These are phyloP conservation scores for Byasa hedistus DNA, from an alignment of 2,888 invertebrate genomes.

Conservation along the genomic window DNA sequence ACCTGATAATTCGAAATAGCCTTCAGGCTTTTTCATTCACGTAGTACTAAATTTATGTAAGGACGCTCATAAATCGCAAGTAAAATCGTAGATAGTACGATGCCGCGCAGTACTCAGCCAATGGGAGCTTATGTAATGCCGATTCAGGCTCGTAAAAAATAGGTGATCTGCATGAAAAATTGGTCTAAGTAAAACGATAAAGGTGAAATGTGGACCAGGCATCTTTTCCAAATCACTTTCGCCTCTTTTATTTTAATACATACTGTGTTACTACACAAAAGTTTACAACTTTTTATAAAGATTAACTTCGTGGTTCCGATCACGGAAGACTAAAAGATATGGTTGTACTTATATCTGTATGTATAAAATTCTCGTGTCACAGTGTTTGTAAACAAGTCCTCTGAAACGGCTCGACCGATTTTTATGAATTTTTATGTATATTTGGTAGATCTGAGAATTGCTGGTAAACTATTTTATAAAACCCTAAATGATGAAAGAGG, in stretches of 20 bases:
- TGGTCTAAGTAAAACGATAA: constrained; percentile 28
- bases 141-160: constrained; percentile 30
- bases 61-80: constrained; percentile 25
- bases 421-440: too few species aligned
- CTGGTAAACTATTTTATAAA: too few species aligned
- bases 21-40: constrained; percentile 18
- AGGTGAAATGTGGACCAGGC: constrained; percentile 25
- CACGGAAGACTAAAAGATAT: too few species aligned
- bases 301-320: too few species aligned
- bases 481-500: too few species aligned
- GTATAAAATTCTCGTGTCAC: too few species aligned
- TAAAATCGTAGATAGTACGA: constrained; percentile 28
- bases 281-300: too few species aligned
- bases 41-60: constrained; percentile 29
- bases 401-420: too few species aligned
- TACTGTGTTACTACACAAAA: not conserved
- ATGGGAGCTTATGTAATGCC: constrained; percentile 27
- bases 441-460: too few species aligned
- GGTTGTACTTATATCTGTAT: too few species aligned
- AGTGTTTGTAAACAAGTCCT: too few species aligned
- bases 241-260: constrained; percentile 1
- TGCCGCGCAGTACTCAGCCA: constrained; percentile 27
- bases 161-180: constrained; percentile 29
- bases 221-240: constrained; percentile 9
- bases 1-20: constrained; percentile 12